Evolutionary conservation across 53 echinoderm and acorn worm genomes (phyloP), one percentile per base, ranked within the genome.

Genomic region (Holothuria leucospilota): DNA sequence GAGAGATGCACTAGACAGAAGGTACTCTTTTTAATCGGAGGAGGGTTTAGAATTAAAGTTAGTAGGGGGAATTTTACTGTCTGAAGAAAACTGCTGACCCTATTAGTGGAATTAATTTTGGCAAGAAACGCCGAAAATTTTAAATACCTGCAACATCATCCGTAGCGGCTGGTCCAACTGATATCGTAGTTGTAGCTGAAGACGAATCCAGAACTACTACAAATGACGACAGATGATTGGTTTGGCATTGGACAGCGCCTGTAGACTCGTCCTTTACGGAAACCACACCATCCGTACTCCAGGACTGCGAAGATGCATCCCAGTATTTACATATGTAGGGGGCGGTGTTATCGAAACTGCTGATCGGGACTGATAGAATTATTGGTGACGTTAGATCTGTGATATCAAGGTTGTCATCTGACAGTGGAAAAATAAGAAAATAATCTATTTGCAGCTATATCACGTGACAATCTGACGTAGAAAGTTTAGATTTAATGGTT

Each of bases 261-360:
- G 75, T 75, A 2, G 51, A 12, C 5, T 52, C 52, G 23, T 75
- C n/a, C 9, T 26, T 52, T 49, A 75, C 26, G 23, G 75, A 51
- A 14, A 26, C 49, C 10, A 75, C 75, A 20, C 75, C 75, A 2
- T 75, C 49, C 5, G 49, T 51, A 49, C 75, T 75, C 75, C 75
- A 75, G 12, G 51, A 75, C 12, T 42, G 15, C 1, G 75, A 40
- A 13, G 52, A 26, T 49, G 41, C 75, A 75, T 75, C 52, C 21
- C 51, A 75, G 13, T 75, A 75, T 23, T 27, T 21, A 75, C 75
- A 75, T 24, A 52, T 53, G 26, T 75, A 75, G 0, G 51, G 21
- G 1, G 49, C 75, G 12, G 49, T 28, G 11, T 21, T 24, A 49
- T 49, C 52, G 51, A 75, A 75, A 51, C 42, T 40, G 51, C 51